Evolutionary conservation across 2,113 vertebrate species (phyloP).

Genomic region (Orcinus orca): DNA sequence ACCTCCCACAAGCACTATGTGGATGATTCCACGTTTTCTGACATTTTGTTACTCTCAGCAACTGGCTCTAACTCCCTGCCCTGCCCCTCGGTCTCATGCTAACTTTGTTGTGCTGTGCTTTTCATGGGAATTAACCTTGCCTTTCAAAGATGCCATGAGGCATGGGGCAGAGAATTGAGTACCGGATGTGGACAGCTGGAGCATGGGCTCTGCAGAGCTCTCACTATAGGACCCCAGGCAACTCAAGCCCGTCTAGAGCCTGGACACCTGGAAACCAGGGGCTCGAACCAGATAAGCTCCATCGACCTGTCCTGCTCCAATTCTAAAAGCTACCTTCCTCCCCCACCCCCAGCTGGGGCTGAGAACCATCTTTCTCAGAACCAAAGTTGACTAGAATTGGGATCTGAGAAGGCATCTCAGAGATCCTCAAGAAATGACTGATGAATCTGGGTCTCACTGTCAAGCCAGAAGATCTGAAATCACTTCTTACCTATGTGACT

Average conservation of each 20-base stretch:
- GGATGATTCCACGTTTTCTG: background rate
- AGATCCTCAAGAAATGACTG: background rate
- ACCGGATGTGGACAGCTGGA: background rate
- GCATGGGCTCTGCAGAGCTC: accelerated
- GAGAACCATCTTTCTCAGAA: background rate
- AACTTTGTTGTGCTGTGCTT: background rate
- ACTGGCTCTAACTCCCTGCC: background rate
- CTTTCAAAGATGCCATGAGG: background rate
- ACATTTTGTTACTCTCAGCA: background rate
- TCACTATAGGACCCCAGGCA: accelerated
- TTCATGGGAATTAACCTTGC: background rate
- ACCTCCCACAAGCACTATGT: background rate
- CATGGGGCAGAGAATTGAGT: background rate
- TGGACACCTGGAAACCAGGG: background rate
- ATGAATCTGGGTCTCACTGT: background rate
- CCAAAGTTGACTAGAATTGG: background rate
- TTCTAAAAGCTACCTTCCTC: background rate
- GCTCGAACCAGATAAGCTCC: background rate
- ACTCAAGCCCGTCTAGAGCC: background rate
- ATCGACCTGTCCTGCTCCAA: background rate
- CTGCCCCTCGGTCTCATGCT: background rate
- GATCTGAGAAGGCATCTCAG: background rate
- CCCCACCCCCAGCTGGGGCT: background rate
- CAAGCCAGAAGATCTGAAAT: background rate
- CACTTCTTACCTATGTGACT: background rate